These are phyloP conservation scores for Endotricha flammealis DNA, from an alignment of 2,888 invertebrate species.

Conservation along the genomic window DNA sequence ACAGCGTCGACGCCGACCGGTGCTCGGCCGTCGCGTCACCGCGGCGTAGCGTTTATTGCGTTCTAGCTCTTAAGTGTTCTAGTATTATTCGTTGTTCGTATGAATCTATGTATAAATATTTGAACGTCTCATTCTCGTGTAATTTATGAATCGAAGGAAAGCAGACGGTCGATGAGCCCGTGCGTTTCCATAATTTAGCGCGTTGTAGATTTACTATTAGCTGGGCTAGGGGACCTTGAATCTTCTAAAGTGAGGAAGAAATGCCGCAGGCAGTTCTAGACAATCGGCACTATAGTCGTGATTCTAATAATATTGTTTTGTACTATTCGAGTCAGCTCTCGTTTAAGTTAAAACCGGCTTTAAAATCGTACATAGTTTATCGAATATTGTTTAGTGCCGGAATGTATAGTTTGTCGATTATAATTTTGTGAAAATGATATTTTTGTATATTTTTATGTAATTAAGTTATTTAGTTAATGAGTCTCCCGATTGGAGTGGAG, in stretches of 20 bases:
- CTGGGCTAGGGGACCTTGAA: slow-evolving; percentile 79
- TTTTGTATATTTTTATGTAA: slow-evolving; percentile 78
- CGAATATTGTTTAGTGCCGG: slow-evolving; percentile 72
- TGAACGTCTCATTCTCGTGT: slow-evolving; percentile 76
- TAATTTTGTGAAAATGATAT: slow-evolving; percentile 77
- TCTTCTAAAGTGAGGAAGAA: slow-evolving; percentile 62
- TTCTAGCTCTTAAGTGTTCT: slow-evolving; percentile 72
- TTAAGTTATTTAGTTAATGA: slow-evolving; percentile 70
- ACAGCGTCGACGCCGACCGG: slow-evolving; percentile 64
- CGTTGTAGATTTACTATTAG: slow-evolving; percentile 76
- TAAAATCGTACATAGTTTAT: slow-evolving; percentile 72
- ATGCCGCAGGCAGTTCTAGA: slow-evolving; percentile 75
- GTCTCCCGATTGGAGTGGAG: slow-evolving; percentile 47
- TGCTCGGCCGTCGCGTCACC: slow-evolving; percentile 64
- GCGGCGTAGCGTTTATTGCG: slow-evolving; percentile 59
- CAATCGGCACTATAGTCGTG: slow-evolving; percentile 78
- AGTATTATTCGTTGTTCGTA: slow-evolving; percentile 78
- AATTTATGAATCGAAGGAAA: slow-evolving; percentile 74
- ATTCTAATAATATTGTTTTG: slow-evolving; percentile 65
- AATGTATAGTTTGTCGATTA: slow-evolving; percentile 73
- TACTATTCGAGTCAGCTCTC: slow-evolving; percentile 74
- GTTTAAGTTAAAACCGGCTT: slow-evolving; percentile 74
- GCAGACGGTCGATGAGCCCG: slow-evolving; percentile 49
- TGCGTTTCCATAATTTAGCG: slow-evolving; percentile 70
- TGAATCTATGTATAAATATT: slow-evolving; percentile 78